Conservation (phyloP, 2,797 vertebrate genomes). For the Poeciliopsis gracilis region DNA sequence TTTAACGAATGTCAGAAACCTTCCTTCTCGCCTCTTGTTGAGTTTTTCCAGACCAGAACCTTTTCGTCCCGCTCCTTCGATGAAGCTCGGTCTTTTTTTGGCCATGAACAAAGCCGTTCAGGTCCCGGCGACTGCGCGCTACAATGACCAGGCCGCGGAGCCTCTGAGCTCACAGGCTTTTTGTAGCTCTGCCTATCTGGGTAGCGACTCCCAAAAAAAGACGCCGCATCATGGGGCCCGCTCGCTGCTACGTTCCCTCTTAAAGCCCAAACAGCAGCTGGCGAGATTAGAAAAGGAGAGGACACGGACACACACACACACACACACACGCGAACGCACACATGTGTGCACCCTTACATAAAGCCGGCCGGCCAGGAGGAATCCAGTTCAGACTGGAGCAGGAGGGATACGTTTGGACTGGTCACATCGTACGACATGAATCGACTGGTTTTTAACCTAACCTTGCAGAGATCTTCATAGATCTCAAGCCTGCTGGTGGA, state of each 20-base stretch:
- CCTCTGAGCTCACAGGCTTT: constrained; percentile 92
- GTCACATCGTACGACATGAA: constrained; percentile 3
- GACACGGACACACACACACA: constrained; percentile 20
- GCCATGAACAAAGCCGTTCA: constrained; percentile 82
- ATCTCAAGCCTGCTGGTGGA: constrained; percentile 23
- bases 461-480: constrained; percentile 17
- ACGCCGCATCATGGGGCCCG: constrained; percentile 86
- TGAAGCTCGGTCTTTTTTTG: constrained; percentile 80
- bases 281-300: constrained; percentile 81
- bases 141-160: constrained; percentile 75
- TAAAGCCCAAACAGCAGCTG: constrained; percentile 86
- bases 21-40: not conserved
- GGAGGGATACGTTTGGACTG: constrained; percentile 16
- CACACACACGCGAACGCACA: constrained; percentile 24
- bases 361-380: constrained; percentile 26
- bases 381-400: constrained; percentile 46
- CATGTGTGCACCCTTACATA: constrained; percentile 17
- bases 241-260: constrained; percentile 86
- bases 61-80: constrained; percentile 12
- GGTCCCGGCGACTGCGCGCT: constrained; percentile 79
- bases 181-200: constrained; percentile 90
- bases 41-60: not conserved
- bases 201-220: constrained; percentile 90
- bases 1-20: not conserved
- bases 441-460: constrained; percentile 19